These are phyloP conservation scores for Aurelia sp. DNA, from an alignment of 30 jellyfish, hydroid and myxozoan genomes.

Conservation along the genomic window DNA sequence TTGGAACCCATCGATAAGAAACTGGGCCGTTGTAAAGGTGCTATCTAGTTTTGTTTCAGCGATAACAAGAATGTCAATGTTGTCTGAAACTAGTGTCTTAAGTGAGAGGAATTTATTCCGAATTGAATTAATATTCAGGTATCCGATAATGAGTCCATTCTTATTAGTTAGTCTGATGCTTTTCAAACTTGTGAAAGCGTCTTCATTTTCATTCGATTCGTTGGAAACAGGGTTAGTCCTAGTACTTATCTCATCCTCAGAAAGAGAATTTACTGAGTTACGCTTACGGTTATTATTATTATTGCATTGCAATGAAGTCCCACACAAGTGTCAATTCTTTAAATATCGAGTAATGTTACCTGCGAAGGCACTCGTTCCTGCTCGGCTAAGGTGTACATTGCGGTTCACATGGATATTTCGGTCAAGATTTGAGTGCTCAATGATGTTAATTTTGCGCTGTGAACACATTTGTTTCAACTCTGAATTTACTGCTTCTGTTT, in stretches of 20 bases:
- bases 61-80: constrained; percentile 4
- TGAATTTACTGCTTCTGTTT: constrained; percentile 40
- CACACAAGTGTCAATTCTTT: not conserved
- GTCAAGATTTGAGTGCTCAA: constrained; percentile 18
- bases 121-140: constrained; percentile 17
- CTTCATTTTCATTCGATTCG: not conserved
- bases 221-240: no score
- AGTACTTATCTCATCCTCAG: no score
- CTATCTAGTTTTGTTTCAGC: constrained; percentile 29
- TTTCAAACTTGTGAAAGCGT: constrained; percentile 26
- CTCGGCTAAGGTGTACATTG: constrained; percentile 22
- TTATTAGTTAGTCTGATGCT: constrained; percentile 11
- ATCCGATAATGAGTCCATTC: constrained; percentile 20
- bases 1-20: constrained; percentile 14
- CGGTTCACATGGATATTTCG: constrained; percentile 20
- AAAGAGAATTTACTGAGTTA: no score
- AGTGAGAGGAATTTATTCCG: constrained; percentile 19
- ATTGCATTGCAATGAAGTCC: constrained; percentile 29
- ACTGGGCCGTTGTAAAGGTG: constrained; percentile 20
- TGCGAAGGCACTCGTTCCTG: constrained; percentile 34
- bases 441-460: constrained; percentile 20
- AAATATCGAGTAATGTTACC: constrained; percentile 30
- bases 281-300: not conserved
- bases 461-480: constrained; percentile 26
- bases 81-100: constrained; percentile 11